Base-by-base conservation (phyloP, 2,113 vertebrate genomes). In the Gorilla gorilla region DNA sequence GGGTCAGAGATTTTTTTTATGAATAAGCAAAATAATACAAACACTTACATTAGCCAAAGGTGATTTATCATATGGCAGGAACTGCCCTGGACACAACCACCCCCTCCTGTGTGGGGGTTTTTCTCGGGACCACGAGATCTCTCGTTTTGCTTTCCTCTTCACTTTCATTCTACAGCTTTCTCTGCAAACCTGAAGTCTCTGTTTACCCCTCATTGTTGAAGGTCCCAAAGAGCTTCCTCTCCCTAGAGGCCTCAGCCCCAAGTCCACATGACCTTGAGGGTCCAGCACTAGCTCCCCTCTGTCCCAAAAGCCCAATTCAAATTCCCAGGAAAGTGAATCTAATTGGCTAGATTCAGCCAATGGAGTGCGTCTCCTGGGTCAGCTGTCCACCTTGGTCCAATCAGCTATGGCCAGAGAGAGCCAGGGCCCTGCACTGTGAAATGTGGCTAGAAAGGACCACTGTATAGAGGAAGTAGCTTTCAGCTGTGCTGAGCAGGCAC, bases 181-280 rank as follows among this genome's bases (percentile, higher is more conserved):
- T 66, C 86, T 9, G 9, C 48, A 45, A 14, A 10, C 50, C 11
- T 25, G 17, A 35, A 13, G 8, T 76, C 78, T 38, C 64, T n/a
- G 66, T 14, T 72, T 38, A 3, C 9, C 6, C 2, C 35, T 43
- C 52, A 57, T 7, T 2, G 6, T 11, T 52, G 4, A 32, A 61
- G 10, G 35, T 23, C 30, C n/a, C 66, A 38, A 17, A 73, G 55
- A 22, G 40, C 38, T 17, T 25, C 35, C 45, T 43, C 55, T 40
- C 11, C 32, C 23, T 2, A 18, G 14, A 1, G 55, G 14, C 9
- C n/a, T 45, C n/a, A 45, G 35, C 55, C 43, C 8, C 81, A 45
- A 22, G 12, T 12, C 0, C 0, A 8, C 32, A 13, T 2, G n/a
- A 85, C 50, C 25, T 64, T 18, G 25, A 75, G 43, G 5, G 30